phyloP scores from a whole-genome alignment of 2,113 vertebrate species.

The Malurus elegans region DNA sequence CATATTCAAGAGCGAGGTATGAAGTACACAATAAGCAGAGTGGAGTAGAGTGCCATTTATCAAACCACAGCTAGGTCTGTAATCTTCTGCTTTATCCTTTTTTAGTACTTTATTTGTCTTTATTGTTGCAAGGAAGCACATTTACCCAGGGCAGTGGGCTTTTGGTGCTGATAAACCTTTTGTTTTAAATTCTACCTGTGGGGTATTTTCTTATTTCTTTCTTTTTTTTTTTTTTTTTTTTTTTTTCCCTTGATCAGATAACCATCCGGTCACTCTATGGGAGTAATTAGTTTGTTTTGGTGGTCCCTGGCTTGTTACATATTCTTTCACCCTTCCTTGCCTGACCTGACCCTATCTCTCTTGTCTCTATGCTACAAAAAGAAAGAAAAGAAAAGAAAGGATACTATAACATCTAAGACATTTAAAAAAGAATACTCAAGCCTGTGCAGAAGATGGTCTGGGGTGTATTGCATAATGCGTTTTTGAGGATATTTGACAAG shows the following conservation, averaged over 20 bases:
- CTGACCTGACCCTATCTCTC: background rate
- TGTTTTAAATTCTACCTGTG: conserved; percentile 49
- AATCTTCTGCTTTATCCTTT: conserved; percentile 79
- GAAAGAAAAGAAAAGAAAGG: background rate
- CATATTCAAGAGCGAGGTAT: conserved; percentile 92
- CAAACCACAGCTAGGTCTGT: conserved; percentile 81
- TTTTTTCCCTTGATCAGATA: background rate
- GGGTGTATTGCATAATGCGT: conserved; percentile 26
- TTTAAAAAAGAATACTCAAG: conserved; percentile 11
- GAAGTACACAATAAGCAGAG: conserved; percentile 84
- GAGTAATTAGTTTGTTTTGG: conserved; percentile 64
- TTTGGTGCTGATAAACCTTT: conserved; percentile 62
- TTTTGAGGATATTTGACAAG: conserved; percentile 51
- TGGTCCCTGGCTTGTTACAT: conserved; percentile 45
- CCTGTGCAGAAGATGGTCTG: background rate
- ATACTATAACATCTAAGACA: background rate
- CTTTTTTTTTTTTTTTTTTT: fast-evolving
- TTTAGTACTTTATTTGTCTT: conserved; percentile 79
- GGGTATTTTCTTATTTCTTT: fast-evolving
- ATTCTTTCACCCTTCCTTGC: background rate
- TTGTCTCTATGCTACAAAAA: conserved; percentile 1
- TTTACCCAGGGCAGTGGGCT: conserved; percentile 73
- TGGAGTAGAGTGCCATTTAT: conserved; percentile 84
- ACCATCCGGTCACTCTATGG: conserved; percentile 20
- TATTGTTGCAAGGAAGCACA: conserved; percentile 76